A percentile compares a stretch with the other conserved stretches of the same genome.
Conservation (phyloP, 2,113 vertebrate genomes). For the Myrmophylax atrothorax region DNA sequence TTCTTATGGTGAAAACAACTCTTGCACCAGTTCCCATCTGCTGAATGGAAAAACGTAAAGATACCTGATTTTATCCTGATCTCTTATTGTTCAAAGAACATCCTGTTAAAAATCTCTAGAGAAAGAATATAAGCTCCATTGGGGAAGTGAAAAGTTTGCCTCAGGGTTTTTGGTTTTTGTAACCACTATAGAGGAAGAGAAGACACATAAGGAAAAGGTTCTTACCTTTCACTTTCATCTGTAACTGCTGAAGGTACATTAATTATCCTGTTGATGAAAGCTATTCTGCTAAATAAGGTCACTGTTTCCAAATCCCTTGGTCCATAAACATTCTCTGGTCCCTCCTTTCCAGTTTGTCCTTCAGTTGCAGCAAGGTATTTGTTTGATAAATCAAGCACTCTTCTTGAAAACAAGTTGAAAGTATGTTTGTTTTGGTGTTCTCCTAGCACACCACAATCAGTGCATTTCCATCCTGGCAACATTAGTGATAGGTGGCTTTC, state of each 20-base stretch:
- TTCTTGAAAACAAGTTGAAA: constrained; percentile 73
- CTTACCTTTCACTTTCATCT: constrained; percentile 72
- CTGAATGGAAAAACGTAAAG: background rate
- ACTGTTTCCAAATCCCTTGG: constrained; percentile 33
- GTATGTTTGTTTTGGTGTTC: background rate
- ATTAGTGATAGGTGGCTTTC: constrained; percentile 69
- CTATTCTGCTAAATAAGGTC: constrained; percentile 70
- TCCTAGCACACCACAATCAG: background rate
- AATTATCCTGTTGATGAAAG: constrained; percentile 71
- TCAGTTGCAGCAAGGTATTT: constrained; percentile 71
- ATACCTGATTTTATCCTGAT: background rate
- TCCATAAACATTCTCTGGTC: background rate
- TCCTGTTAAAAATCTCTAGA: background rate
- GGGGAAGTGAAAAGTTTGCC: background rate
- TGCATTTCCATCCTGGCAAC: constrained; percentile 71
- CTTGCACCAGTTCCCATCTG: background rate
- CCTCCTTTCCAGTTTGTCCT: background rate
- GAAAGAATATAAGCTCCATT: background rate
- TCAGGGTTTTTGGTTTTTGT: background rate
- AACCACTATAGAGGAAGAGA: background rate
- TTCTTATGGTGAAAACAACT: background rate
- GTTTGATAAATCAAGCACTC: constrained; percentile 74
- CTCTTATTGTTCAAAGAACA: background rate
- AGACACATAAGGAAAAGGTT: background rate
- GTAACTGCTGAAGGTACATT: constrained; percentile 52